Evolutionary conservation across 2,113 vertebrate genomes (phyloP).

Genomic region (Pionites leucogaster): DNA sequence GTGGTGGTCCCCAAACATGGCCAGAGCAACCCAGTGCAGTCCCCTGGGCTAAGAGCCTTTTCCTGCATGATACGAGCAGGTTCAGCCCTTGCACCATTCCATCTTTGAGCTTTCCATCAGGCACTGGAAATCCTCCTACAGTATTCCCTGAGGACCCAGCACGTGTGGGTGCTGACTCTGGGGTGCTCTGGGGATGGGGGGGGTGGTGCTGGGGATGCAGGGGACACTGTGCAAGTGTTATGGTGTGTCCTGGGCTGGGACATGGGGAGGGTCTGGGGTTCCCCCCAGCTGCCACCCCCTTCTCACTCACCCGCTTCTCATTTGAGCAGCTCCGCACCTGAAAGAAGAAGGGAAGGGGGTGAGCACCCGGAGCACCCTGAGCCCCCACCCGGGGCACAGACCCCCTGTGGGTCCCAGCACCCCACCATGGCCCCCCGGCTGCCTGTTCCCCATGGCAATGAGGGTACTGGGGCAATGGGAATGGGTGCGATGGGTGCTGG

Average conservation of each 20-base stretch:
- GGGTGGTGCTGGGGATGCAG: not conserved
- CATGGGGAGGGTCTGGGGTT: constrained; percentile 5
- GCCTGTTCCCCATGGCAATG: not conserved
- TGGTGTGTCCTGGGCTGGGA: not conserved
- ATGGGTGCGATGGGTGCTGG: not conserved
- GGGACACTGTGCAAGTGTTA: not conserved
- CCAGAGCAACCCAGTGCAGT: fast-evolving
- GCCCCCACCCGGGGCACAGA: fast-evolving
- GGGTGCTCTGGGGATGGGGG: not conserved
- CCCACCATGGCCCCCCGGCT: not conserved
- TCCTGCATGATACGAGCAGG: not conserved
- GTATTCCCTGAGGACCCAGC: not conserved
- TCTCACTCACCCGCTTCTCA: constrained; percentile 47
- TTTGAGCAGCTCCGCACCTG: constrained; percentile 53
- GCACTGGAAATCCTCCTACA: constrained; percentile 30
- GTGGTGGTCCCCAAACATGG: fast-evolving
- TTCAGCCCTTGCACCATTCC: not conserved
- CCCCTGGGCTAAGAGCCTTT: not conserved
- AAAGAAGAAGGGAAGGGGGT: constrained; percentile 26
- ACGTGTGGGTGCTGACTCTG: not conserved
- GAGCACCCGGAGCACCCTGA: not conserved
- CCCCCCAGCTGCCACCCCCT: not conserved
- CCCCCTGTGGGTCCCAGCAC: not conserved
- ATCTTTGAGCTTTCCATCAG: constrained; percentile 53
- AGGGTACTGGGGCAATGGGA: not conserved